Conservation (phyloP, 2,797 vertebrate genomes). For the Gymnothorax reevesii region DNA sequence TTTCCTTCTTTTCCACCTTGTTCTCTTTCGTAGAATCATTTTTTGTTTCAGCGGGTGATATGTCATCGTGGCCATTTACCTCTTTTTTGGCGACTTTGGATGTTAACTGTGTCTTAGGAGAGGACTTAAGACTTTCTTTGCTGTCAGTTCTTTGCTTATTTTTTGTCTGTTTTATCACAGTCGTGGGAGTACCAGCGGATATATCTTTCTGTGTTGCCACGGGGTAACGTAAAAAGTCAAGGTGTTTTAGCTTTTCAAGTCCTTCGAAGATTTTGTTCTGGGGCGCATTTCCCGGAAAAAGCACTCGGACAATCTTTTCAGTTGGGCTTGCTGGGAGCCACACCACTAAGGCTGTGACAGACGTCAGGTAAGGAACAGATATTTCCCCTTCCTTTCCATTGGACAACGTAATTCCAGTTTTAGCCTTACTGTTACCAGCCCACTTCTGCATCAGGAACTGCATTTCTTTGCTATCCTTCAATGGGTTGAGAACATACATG, state of each 20-base stretch:
- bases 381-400: constrained; percentile 98
- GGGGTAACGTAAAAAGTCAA: constrained; percentile 93
- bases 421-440: constrained; percentile 98
- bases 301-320: constrained; percentile 94
- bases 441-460: constrained; percentile 99
- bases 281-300: constrained; percentile 97
- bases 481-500: constrained; percentile 96
- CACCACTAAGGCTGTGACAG: constrained; percentile 94
- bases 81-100: constrained; percentile 85
- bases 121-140: constrained; percentile 95
- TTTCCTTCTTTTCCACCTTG: constrained; percentile 83
- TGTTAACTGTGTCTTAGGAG: constrained; percentile 76
- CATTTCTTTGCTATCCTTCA: constrained; percentile 99
- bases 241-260: constrained; percentile 92
- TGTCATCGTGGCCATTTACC: constrained; percentile 75
- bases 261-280: constrained; percentile 99
- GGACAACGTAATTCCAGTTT: constrained; percentile 90
- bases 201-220: constrained; percentile 95
- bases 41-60: constrained; percentile 74
- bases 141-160: constrained; percentile 94
- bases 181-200: constrained; percentile 79
- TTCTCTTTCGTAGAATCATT: constrained; percentile 81
- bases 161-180: constrained; percentile 90
- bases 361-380: constrained; percentile 96
- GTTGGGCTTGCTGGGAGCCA: constrained; percentile 94